Evolutionary conservation across 1,140 invertebrate species (phyloP), one percentile per base, ranked within the genome.

Genomic region (Ostrea denselamellosa): DNA sequence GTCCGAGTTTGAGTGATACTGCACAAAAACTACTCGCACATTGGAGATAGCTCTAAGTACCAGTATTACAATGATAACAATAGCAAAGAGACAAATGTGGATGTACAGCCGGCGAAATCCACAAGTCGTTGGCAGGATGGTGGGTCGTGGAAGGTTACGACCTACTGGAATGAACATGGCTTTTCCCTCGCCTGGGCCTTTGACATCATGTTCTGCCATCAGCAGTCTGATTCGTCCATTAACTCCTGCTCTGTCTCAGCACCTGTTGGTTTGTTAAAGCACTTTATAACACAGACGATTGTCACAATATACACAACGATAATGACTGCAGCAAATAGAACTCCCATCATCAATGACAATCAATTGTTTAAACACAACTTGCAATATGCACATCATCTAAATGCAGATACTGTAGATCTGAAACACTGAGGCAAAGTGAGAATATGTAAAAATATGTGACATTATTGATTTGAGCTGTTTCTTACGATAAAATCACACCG

Each of bases 1-100:
- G 83, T 92, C 92, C 83, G 90, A 91, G 12, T 87, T 90, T 52
- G 89, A 86, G 84, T 93, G 91, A 54, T 88, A 92, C 28, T 92
- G 89, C 12, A 92, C 90, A 89, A 93, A 93, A 5, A 90, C 90
- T 0, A 89, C 87, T 3, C 89, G 81, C 85, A 93, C 87, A 62
- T 90, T 90, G 19, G 91, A 88, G 81, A 93, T 68, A 0, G 89
- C 85, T 34, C 91, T 85, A 10, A 92, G 81, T 3, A 93, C 14
- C 17, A 90, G 68, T 14, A 93, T 54, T 8, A 93, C 56, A 12
- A 91, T 12, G 9, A 91, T 62, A 12, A 91, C 85, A 12, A 90
- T 22, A 10, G 90, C 52, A 17, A 91, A 83, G n/a, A 88, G 71
- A 8, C 85, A 83, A 28, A 93, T 54, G 44, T 93, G 90, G 12